These are phyloP conservation scores for Gallinago jamesoni DNA, from an alignment of 2,113 vertebrate genomes.

Conservation along the genomic window DNA sequence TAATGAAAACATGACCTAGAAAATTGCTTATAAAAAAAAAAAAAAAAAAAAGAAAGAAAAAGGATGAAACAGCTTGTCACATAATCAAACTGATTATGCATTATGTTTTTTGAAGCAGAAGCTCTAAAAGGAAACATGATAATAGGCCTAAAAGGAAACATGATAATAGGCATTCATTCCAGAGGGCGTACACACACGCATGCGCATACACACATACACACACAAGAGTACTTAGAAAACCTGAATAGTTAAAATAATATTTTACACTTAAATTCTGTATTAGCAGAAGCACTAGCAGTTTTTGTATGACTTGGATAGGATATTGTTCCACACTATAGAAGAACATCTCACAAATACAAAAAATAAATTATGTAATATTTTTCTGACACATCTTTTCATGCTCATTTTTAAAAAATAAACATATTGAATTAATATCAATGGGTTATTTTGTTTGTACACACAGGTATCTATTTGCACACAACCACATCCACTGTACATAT, in stretches of 20 bases:
- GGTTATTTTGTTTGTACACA: background rate
- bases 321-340: background rate
- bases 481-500: background rate
- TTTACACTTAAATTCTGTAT: background rate
- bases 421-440: background rate
- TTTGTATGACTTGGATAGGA: background rate
- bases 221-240: background rate
- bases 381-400: background rate
- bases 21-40: background rate
- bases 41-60: background rate
- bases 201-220: background rate
- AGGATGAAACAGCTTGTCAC: slow-evolving; percentile 40
- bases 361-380: background rate
- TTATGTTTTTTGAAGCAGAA: slow-evolving; percentile 53
- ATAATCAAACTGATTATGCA: slow-evolving; percentile 57
- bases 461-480: background rate
- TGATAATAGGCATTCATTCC: slow-evolving; percentile 17
- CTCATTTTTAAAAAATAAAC: background rate
- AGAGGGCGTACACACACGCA: background rate
- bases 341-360: background rate
- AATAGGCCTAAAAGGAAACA: slow-evolving; percentile 14
- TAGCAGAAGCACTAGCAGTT: background rate
- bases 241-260: background rate
- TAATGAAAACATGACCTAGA: slow-evolving; percentile 47
- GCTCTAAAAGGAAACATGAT: slow-evolving; percentile 12